Evolutionary conservation across 2,797 vertebrate genomes (phyloP).

Genomic region (Tangara arthus): DNA sequence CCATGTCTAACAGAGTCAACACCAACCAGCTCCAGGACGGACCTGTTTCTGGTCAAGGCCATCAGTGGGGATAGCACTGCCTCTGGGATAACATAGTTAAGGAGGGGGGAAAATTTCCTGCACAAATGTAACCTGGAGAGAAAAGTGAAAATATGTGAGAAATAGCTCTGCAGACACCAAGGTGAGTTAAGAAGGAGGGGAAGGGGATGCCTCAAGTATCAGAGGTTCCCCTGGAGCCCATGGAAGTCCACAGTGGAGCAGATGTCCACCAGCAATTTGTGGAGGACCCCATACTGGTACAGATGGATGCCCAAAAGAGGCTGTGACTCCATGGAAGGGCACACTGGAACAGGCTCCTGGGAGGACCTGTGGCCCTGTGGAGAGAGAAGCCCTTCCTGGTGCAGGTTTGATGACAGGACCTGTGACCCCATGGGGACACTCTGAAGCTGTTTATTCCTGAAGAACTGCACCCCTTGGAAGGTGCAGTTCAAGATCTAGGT

Average conservation of each 20-base stretch:
- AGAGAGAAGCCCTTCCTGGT: background rate
- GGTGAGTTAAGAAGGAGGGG: background rate
- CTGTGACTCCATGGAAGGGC: background rate
- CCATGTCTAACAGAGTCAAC: rapidly evolving
- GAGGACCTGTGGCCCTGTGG: no score
- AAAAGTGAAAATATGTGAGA: background rate
- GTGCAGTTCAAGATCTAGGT: no score
- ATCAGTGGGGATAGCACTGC: no score
- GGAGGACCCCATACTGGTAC: no score
- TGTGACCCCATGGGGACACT: background rate
- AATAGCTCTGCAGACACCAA: background rate
- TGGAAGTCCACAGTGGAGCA: background rate
- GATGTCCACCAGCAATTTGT: background rate
- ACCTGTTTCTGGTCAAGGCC: background rate
- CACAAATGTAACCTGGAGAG: background rate
- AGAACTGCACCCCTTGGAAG: background rate
- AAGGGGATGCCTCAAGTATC: background rate
- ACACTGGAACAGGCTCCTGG: background rate
- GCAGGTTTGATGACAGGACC: background rate
- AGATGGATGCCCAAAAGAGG: background rate
- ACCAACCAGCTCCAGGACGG: background rate
- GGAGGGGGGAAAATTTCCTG: background rate
- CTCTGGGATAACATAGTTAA: no score
- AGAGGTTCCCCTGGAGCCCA: background rate
- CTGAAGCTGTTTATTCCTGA: background rate